phyloP scores from a whole-genome alignment of 2,797 vertebrate genomes.

The Anabacerthia variegaticeps region DNA sequence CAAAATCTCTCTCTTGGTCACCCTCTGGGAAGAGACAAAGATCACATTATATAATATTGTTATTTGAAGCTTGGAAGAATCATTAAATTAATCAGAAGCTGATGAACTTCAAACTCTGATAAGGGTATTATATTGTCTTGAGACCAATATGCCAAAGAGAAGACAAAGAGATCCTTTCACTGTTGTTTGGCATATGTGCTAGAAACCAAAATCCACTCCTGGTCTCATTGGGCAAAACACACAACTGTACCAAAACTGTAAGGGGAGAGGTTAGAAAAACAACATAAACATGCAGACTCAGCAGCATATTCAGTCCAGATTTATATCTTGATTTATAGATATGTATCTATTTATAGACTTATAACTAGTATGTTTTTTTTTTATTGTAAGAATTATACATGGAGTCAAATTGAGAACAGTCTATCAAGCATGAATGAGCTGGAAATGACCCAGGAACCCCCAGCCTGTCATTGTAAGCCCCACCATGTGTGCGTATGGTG shows the following conservation, averaged over 20 bases:
- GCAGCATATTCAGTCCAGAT: background rate
- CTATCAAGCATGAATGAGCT: background rate
- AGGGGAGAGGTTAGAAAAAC: background rate
- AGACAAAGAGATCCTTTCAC: background rate
- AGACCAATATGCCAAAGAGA: background rate
- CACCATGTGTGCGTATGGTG: accelerated
- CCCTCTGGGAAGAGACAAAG: background rate
- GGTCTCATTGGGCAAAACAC: background rate
- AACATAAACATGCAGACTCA: background rate
- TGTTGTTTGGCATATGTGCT: background rate
- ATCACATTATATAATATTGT: background rate
- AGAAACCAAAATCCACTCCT: background rate
- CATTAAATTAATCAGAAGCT: background rate
- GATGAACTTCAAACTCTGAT: background rate
- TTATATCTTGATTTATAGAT: background rate
- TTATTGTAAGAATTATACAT: background rate
- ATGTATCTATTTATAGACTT: background rate
- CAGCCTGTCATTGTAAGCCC: background rate
- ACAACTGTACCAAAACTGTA: background rate
- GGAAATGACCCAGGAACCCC: background rate
- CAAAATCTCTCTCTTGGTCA: background rate
- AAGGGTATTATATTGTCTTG: background rate
- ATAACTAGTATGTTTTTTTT: background rate
- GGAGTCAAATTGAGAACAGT: background rate
- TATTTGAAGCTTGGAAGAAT: background rate